These are phyloP conservation scores for Netelia melanura DNA, from an alignment of 2,888 invertebrate genomes.

Conservation along the genomic window DNA sequence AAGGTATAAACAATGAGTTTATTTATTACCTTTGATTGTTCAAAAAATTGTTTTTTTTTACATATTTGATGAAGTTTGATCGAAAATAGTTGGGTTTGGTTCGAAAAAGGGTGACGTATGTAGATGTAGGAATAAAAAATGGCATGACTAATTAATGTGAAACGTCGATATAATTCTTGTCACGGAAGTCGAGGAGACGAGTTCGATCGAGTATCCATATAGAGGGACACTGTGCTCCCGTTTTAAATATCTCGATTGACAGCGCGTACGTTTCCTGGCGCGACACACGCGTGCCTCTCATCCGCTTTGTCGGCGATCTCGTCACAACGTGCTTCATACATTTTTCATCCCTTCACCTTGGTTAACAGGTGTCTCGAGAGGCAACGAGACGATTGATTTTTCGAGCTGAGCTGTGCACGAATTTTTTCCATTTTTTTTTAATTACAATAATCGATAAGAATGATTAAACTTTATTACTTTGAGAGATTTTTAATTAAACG, in stretches of 20 bases:
- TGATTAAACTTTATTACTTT: neutral
- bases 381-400: slow-evolving; percentile 4
- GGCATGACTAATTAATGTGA: slow-evolving; percentile 31
- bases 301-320: slow-evolving; percentile 48
- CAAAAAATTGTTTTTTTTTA: neutral
- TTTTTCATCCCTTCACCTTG: slow-evolving; percentile 52
- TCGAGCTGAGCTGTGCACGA: neutral
- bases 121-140: neutral
- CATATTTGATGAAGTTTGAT: neutral
- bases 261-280: slow-evolving; percentile 4
- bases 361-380: slow-evolving; percentile 42
- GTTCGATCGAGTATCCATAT: neutral
- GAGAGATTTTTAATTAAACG: neutral
- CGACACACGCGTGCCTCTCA: slow-evolving; percentile 31
- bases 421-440: neutral
- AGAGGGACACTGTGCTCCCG: slow-evolving; percentile 5
- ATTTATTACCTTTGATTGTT: neutral
- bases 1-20: neutral
- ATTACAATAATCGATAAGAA: neutral
- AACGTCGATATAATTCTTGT: slow-evolving; percentile 19
- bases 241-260: slow-evolving; percentile 30
- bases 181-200: neutral
- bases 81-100: neutral
- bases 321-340: slow-evolving; percentile 46
- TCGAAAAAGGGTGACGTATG: too few relatives aligned